Base-by-base conservation (phyloP, 2,797 vertebrate genomes). In the Poeciliopsis turneri region DNA sequence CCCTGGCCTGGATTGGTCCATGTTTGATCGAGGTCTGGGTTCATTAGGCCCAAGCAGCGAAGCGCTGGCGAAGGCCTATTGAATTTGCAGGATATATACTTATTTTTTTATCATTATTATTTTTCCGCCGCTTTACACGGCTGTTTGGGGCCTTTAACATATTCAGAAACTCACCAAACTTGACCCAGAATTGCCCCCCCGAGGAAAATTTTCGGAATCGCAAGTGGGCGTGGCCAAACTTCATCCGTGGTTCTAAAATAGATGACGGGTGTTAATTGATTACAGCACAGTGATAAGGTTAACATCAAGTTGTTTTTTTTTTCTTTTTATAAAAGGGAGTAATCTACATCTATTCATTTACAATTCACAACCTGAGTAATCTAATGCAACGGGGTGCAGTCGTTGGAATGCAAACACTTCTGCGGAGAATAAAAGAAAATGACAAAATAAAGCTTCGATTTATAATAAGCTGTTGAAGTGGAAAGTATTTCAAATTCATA, bases 401-500 rank as follows among this genome's bases (percentile, higher is more conserved):
- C 25, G n/a, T 70, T 23, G 4, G 3, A 74, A 79, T 59, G 39
- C 57, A 84, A 83, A 84, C 66, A 79, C 7, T 30, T 59, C 81
- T 78, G 74, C 2, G 9, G 45, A 78, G 47, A 51, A 28, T 81
- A 82, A 87, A 82, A 87, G 1, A 66, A 68, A 36, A 68, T 1
- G 18, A 23, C 20, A 4, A 61, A 61, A 45, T n/a, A 70, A 69
- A 43, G 66, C 36, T 41, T 68, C 4, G 9, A 23, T 6, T 68
- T 5, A 43, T 43, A 45, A 45, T 43, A 43, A 43, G 20, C 28
- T n/a, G 11, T 69, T n/a, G 13, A 45, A 69, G 66, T 69, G 41
- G 66, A 45, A 45, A n/a, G 23, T 4, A 75, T 55, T 39, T 4
- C 13, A 12, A 20, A 55, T 72, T 36, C 15, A 28, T 4, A 69